phyloP scores from a whole-genome alignment of 2,888 invertebrate genomes.

The Lissocephala sabroskyi region DNA sequence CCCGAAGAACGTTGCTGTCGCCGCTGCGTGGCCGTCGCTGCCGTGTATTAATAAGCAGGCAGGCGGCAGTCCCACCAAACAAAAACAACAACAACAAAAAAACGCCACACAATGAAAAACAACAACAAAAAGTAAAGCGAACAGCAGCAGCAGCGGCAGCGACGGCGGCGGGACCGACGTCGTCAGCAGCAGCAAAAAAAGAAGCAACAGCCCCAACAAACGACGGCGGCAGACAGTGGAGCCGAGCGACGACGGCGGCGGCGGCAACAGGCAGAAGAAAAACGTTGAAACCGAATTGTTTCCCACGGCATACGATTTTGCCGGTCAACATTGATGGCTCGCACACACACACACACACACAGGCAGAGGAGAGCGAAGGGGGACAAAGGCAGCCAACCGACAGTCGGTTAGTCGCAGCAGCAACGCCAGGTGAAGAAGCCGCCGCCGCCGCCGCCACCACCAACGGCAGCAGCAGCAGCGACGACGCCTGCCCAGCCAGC shows the following conservation, averaged over 20 bases:
- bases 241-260: conserved; percentile 18
- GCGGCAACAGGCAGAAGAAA: conserved; percentile 38
- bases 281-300: conserved; percentile 72
- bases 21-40: conserved; percentile 22
- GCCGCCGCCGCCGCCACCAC: conserved; percentile 2
- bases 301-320: conserved; percentile 74
- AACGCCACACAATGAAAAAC: conserved; percentile 29
- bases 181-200: conserved; percentile 75
- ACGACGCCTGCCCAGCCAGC: conserved; percentile 34
- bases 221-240: conserved; percentile 15
- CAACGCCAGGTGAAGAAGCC: conserved; percentile 61
- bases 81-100: conserved; percentile 34
- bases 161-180: conserved; percentile 19
- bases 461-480: conserved; percentile 1
- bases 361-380: conserved; percentile 24
- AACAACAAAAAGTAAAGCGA: conserved; percentile 16
- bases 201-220: conserved; percentile 63
- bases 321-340: conserved; percentile 73
- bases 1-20: not conserved
- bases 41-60: conserved; percentile 63
- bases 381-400: conserved; percentile 9
- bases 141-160: conserved; percentile 24
- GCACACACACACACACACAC: conserved; percentile 11
- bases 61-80: conserved; percentile 19
- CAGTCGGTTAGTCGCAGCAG: conserved; percentile 26